Percentiles rank a stretch among this genome's conserved stretches.
Evolutionary conservation across 2,888 invertebrate species (phyloP).

Genomic region (Adelognathus sp.): DNA sequence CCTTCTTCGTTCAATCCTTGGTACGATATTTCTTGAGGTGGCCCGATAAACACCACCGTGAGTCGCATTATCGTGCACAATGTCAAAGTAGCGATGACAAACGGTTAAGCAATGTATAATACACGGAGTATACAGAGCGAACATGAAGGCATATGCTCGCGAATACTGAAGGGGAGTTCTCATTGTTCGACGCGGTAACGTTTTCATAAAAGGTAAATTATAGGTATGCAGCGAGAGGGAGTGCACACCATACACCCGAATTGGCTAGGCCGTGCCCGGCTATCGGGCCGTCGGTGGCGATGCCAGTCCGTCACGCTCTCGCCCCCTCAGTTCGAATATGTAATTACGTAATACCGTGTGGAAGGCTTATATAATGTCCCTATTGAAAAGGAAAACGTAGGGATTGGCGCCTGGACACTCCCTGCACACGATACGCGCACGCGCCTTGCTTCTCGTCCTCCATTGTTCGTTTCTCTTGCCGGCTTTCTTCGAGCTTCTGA

Average conservation of each 20-base stretch:
- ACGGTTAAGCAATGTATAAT: slow-evolving; percentile 23
- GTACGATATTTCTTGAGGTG: neutral
- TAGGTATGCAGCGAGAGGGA: slow-evolving; percentile 61
- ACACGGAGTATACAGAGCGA: neutral
- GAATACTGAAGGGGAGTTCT: slow-evolving; percentile 4
- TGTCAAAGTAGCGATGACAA: neutral
- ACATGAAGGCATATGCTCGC: neutral
- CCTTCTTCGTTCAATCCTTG: neutral
- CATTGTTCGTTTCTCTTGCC: slow-evolving; percentile 52
- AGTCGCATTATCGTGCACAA: neutral
- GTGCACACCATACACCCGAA: slow-evolving; percentile 39
- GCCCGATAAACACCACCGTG: neutral
- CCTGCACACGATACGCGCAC: slow-evolving; percentile 51
- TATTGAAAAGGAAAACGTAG: slow-evolving; percentile 26
- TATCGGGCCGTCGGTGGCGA: slow-evolving; percentile 36
- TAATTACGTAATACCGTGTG: slow-evolving; percentile 74
- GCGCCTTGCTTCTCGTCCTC: slow-evolving; percentile 55
- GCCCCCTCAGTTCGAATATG: slow-evolving; percentile 72
- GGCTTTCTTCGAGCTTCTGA: neutral
- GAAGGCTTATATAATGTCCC: slow-evolving; percentile 54
- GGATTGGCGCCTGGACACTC: slow-evolving; percentile 46
- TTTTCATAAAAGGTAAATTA: slow-evolving; percentile 70
- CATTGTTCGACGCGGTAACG: slow-evolving; percentile 67
- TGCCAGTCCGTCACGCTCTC: slow-evolving; percentile 64
- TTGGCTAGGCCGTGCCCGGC: slow-evolving; percentile 29